Evolutionary conservation across 1,140 invertebrate species (phyloP).

Genomic region (Diachasmimorpha longicaudata): DNA sequence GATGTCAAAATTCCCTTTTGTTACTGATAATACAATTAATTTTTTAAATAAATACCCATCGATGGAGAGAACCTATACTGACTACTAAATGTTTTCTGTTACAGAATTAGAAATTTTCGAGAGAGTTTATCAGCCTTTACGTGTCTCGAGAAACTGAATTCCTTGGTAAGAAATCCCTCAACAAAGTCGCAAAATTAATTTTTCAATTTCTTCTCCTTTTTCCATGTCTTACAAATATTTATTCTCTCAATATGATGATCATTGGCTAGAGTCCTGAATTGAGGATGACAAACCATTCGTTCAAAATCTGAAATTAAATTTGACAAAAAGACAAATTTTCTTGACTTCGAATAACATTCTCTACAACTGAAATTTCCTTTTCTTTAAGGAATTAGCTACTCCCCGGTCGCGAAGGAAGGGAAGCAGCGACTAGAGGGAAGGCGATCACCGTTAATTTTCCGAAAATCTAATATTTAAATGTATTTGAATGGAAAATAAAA

Average conservation of each 20-base stretch:
- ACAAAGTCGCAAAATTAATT: too few species aligned
- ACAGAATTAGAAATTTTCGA: too few species aligned
- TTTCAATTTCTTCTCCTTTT: not conserved
- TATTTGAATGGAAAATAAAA: not conserved
- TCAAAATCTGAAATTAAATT: constrained; percentile 35
- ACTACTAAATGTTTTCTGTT: too few species aligned
- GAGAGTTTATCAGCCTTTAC: too few species aligned
- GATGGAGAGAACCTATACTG: too few species aligned
- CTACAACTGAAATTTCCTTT: not conserved
- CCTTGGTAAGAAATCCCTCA: too few species aligned
- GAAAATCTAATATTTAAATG: not conserved
- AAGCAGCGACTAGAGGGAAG: too few species aligned
- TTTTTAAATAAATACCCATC: too few species aligned
- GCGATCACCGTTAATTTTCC: too few species aligned
- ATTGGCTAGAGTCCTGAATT: constrained; percentile 60
- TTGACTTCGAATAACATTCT: not conserved
- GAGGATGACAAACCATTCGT: constrained; percentile 52
- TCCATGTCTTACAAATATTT: not conserved
- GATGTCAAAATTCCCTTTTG: constrained; percentile 38
- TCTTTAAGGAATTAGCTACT: not conserved
- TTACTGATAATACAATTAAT: constrained; percentile 16
- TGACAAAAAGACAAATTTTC: not conserved
- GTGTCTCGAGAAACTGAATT: too few species aligned
- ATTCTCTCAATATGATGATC: constrained; percentile 44
- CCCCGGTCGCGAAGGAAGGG: not conserved